Base-by-base conservation (phyloP, 2,797 vertebrate species). In the Lutjanus argentimaculatus region DNA sequence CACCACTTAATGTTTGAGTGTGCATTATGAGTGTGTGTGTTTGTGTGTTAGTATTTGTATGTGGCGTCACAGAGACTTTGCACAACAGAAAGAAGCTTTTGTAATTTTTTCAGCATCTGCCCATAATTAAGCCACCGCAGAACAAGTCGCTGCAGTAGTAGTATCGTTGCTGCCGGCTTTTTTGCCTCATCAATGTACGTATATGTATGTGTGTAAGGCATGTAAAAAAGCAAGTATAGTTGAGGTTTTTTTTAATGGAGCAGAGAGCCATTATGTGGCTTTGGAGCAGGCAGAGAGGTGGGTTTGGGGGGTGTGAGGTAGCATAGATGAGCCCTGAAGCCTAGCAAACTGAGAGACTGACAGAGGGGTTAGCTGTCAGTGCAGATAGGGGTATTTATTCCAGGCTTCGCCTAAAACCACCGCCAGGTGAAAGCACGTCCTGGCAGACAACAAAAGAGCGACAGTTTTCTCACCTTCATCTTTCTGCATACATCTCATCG, bases 141-240 rank as follows among this genome's bases (percentile, higher is more conserved):
- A 92, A 94, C 93, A 93, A 94, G 95, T 91, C 91, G 77, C 80
- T 87, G 90, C 93, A 94, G 88, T 65, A 71, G 72, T 79, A 67
- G 5, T 49, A 67, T 61, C 69, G n/a, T 80, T 71, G 89, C 86
- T 90, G 79, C 65, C 83, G 85, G 88, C 73, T 22, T 5, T 52
- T 59, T n/a, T 73, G 71, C 63, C 22, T 36, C 43, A 45, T 15
- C 22, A 63, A 57, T 66, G 63, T 82, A 62, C 71, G 65, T 76
- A 65, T 70, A 51, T 25, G 15, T 53, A 30, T 71, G 64, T 80
- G 61, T 70, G 59, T 58, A 10, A 49, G 72, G 74, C 43, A 74
- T 83, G 83, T 70, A 83, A 87, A 90, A 90, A 90, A 83, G 48
- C 63, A 81, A 88, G 77, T 83, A 88, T 69, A 76, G 74, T 80